Conservation (phyloP, 1,140 invertebrate species). For the Dryas iulia region DNA sequence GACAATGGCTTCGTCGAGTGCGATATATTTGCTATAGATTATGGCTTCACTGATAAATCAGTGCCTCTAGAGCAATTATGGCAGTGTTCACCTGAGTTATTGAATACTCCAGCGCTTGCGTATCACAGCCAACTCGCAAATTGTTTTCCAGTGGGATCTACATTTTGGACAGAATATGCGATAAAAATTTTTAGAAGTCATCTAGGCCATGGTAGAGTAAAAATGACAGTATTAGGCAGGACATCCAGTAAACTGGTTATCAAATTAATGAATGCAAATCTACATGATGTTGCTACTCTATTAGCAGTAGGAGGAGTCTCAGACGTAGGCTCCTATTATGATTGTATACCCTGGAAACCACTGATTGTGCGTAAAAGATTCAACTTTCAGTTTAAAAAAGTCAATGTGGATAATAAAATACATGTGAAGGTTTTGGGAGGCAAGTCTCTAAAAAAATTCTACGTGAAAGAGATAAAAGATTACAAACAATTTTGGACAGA, state of each 20-base stretch:
- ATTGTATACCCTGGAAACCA: slow-evolving; percentile 6
- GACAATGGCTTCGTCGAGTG: not conserved
- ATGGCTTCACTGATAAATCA: slow-evolving; percentile 12
- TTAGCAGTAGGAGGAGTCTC: slow-evolving; percentile 9
- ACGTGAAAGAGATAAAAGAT: slow-evolving; percentile 26
- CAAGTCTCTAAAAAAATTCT: slow-evolving; percentile 21
- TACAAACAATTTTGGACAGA: slow-evolving; percentile 14
- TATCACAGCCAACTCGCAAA: slow-evolving; percentile 11
- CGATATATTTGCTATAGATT: slow-evolving; percentile 22
- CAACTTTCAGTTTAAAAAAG: slow-evolving; percentile 17
- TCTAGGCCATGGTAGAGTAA: not conserved
- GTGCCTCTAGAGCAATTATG: slow-evolving; percentile 15
- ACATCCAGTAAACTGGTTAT: slow-evolving; percentile 15
- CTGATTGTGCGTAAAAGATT: not conserved
- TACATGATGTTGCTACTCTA: slow-evolving; percentile 14
- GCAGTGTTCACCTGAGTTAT: slow-evolving; percentile 10
- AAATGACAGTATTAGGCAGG: slow-evolving; percentile 14
- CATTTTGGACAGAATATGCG: not conserved
- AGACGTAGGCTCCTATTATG: not conserved
- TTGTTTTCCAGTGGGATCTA: slow-evolving; percentile 9
- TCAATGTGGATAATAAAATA: slow-evolving; percentile 19
- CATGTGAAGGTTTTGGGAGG: slow-evolving; percentile 25
- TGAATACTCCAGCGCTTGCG: slow-evolving; percentile 10
- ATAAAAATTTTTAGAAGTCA: slow-evolving; percentile 1
- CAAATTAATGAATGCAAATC: slow-evolving; percentile 8